phyloP scores from a whole-genome alignment of 1,140 invertebrate species.

The Latrodectus geometricus region DNA sequence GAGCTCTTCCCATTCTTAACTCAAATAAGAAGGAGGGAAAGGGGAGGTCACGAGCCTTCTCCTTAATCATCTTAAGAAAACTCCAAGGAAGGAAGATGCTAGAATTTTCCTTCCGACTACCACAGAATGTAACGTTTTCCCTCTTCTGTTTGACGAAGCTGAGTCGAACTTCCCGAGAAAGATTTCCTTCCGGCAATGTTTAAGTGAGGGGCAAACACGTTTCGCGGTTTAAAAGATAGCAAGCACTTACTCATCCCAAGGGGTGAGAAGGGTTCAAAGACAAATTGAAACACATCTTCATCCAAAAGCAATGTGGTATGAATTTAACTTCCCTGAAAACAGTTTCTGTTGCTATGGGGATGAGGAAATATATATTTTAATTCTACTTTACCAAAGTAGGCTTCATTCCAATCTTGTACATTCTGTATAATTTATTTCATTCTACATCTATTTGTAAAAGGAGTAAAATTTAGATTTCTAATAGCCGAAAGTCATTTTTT shows the following conservation, averaged over 20 bases:
- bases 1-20: not conserved
- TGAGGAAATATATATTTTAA: not conserved
- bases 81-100: not conserved
- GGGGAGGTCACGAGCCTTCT: not conserved
- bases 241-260: not conserved
- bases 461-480: too few species aligned
- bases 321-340: not conserved
- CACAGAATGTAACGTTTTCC: not conserved
- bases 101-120: too few species aligned
- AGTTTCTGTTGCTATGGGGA: not conserved
- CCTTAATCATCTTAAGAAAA: not conserved
- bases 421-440: too few species aligned
- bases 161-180: not conserved
- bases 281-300: not conserved
- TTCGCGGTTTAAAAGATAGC: conserved; percentile 14
- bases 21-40: not conserved
- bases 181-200: conserved; percentile 5
- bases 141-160: not conserved
- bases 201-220: conserved; percentile 25
- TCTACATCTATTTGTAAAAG: too few species aligned
- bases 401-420: too few species aligned
- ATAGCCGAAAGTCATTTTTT: too few species aligned
- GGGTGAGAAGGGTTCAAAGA: not conserved
- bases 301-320: not conserved
- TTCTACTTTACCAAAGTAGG: not conserved